Evolutionary conservation across 2,797 vertebrate genomes (phyloP), one percentile per base, ranked within the genome.

Genomic region (Mormyrus proboscirostris): DNA sequence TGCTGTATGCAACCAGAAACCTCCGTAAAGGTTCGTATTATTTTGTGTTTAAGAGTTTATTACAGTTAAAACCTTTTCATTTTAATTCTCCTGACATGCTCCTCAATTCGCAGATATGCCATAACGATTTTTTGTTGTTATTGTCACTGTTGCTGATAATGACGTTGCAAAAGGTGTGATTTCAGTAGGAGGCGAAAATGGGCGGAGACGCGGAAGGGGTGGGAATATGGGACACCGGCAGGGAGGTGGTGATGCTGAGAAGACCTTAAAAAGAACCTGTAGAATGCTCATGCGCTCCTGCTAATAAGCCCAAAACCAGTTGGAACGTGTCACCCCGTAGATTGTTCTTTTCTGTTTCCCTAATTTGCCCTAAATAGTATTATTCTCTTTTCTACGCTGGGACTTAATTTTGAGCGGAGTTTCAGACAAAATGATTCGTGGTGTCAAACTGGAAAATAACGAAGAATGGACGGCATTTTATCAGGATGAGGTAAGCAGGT

Each of bases 401-500:
- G 14, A 50, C 16, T 50, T 84, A 49, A 9, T 33, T 89, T 5
- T 62, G 33, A 44, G 57, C 9, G 49, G 33, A 59, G 22, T 25
- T 49, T 33, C 14, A 33, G 22, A 38, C 6, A 65, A 79, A 82
- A 89, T 89, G 89, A 87, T 89, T 41, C 86, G 89, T 65, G 89
- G 89, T 9, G 73, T 89, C 12, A 89, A 89, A 83, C 65, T 87
- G 51, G 89, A 88, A 82, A 82, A 22, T 57, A 82, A 82, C 69
- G 89, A 89, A 51, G 89, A 89, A 62, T 89, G 89, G 89, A 88
- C 86, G 65, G 51, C 69, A 86, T 89, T 59, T 88, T 89, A 89
- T 51, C 89, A 89, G 65, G 89, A 89, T 25, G 89, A 89, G 89
- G 89, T 89, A 88, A 88, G 89, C 86, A 88, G 89, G 59, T 85